Evolutionary conservation across 2,113 vertebrate species (phyloP).

Genomic region (Thamnaconus septentrionalis): DNA sequence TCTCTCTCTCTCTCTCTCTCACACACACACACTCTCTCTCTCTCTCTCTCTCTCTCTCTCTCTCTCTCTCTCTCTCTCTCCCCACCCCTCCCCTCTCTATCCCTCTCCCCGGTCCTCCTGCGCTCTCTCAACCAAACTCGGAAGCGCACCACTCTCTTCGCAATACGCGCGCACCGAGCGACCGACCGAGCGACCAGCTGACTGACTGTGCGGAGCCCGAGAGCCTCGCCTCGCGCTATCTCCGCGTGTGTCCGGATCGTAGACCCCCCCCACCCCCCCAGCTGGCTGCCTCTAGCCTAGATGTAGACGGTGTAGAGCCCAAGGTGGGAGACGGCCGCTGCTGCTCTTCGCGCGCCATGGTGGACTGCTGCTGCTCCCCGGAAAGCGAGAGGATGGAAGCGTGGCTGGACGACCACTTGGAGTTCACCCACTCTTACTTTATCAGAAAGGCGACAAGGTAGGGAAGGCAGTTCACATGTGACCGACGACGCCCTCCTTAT

Average conservation of each 20-base stretch:
- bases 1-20: slow-evolving; percentile 12
- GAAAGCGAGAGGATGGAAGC: slow-evolving; percentile 86
- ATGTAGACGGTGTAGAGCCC: slow-evolving; percentile 39
- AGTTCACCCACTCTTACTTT: slow-evolving; percentile 92
- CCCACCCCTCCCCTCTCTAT: slow-evolving; percentile 6
- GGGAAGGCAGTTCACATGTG: slow-evolving; percentile 20
- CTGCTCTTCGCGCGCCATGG: slow-evolving; percentile 68
- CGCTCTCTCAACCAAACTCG: slow-evolving; percentile 17
- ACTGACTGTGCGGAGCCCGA: background rate
- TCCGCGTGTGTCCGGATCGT: background rate
- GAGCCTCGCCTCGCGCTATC: background rate
- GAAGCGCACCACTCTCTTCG: slow-evolving; percentile 44
- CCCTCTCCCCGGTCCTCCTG: slow-evolving; percentile 15
- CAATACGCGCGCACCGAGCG: slow-evolving; percentile 27
- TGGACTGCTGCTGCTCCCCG: slow-evolving; percentile 57
- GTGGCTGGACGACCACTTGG: slow-evolving; percentile 93
- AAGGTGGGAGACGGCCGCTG: slow-evolving; percentile 10
- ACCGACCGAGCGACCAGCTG: slow-evolving; percentile 1
- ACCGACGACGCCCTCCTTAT: too few relatives aligned
- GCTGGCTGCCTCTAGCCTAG: background rate
- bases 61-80: slow-evolving; percentile 25
- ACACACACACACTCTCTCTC: slow-evolving; percentile 4
- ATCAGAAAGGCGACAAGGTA: slow-evolving; percentile 91
- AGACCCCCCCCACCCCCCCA: background rate
- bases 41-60: slow-evolving; percentile 12